These are phyloP conservation scores for Poecilus cupreus DNA, from an alignment of 2,888 invertebrate species.

Conservation along the genomic window DNA sequence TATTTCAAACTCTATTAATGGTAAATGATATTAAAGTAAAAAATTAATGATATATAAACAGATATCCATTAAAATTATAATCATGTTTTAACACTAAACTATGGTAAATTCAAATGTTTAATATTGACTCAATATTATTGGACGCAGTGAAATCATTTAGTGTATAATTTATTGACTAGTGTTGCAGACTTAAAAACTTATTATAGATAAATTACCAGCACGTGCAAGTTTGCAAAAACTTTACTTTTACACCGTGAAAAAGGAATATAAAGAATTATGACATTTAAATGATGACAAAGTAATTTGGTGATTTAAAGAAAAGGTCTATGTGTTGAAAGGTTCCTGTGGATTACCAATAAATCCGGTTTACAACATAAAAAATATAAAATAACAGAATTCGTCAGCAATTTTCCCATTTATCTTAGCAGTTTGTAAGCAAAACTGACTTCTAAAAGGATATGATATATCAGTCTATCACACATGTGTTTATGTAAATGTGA, in stretches of 20 bases:
- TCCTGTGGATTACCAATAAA: not conserved
- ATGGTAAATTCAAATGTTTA: not conserved
- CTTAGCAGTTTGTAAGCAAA: not conserved
- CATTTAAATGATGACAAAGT: conserved; percentile 31
- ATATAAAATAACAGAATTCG: not conserved
- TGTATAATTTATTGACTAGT: not conserved
- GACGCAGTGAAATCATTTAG: conserved; percentile 18
- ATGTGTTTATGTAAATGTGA: conserved; percentile 32
- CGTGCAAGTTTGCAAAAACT: not conserved
- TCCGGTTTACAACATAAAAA: not conserved
- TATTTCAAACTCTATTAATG: too few species aligned
- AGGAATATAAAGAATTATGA: not conserved
- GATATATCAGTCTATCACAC: conserved; percentile 6
- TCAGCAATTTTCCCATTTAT: not conserved
- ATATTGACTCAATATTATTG: conserved; percentile 22
- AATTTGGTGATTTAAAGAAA: not conserved
- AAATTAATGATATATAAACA: conserved; percentile 30
- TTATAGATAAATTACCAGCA: conserved; percentile 9
- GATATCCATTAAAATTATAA: conserved; percentile 18
- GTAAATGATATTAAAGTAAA: not conserved
- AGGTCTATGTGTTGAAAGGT: not conserved
- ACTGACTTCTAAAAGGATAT: not conserved
- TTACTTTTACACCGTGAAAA: not conserved
- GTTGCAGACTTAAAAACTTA: conserved; percentile 11
- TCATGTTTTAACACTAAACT: conserved; percentile 20